phyloP scores from a whole-genome alignment of 2,797 vertebrate genomes.

The Arrhamphus sclerolepis region DNA sequence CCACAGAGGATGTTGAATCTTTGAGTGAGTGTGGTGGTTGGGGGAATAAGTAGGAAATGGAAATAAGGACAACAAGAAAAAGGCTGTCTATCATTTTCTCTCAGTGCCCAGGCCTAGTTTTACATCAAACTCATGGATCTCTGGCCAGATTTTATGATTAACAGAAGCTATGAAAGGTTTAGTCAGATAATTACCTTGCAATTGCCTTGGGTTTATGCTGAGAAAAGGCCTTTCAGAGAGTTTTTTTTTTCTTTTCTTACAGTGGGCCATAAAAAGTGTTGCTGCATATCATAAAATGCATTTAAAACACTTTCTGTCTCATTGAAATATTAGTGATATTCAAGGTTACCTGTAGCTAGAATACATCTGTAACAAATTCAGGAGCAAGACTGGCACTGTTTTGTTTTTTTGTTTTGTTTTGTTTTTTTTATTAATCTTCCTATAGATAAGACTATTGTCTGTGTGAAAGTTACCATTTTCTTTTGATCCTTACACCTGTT shows the following conservation, averaged over 20 bases:
- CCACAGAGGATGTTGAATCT: constrained; percentile 69
- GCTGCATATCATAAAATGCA: constrained; percentile 66
- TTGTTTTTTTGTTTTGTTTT: too few relatives aligned
- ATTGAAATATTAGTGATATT: constrained; percentile 49
- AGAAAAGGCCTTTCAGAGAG: constrained; percentile 68
- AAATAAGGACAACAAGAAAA: constrained; percentile 64
- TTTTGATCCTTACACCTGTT: constrained; percentile 3
- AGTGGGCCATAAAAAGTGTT: constrained; percentile 66
- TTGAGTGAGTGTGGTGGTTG: constrained; percentile 62
- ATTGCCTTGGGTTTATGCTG: constrained; percentile 70
- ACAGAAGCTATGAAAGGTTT: constrained; percentile 67
- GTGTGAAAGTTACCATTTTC: not conserved
- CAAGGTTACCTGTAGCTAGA: constrained; percentile 57
- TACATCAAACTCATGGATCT: constrained; percentile 62
- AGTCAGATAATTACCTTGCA: constrained; percentile 73
- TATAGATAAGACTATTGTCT: constrained; percentile 7
- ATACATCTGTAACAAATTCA: constrained; percentile 58
- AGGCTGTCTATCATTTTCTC: constrained; percentile 70
- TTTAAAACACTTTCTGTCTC: constrained; percentile 64
- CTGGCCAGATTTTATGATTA: constrained; percentile 59
- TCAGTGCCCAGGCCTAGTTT: constrained; percentile 60
- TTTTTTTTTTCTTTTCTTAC: constrained; percentile 67
- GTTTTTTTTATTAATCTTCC: too few relatives aligned
- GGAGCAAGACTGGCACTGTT: constrained; percentile 25
- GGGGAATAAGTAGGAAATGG: constrained; percentile 59